Percentiles rank a stretch among this genome's conserved stretches.
phyloP scores from a whole-genome alignment of 2,113 vertebrate genomes.

The Ptilorrhoa leucosticta region DNA sequence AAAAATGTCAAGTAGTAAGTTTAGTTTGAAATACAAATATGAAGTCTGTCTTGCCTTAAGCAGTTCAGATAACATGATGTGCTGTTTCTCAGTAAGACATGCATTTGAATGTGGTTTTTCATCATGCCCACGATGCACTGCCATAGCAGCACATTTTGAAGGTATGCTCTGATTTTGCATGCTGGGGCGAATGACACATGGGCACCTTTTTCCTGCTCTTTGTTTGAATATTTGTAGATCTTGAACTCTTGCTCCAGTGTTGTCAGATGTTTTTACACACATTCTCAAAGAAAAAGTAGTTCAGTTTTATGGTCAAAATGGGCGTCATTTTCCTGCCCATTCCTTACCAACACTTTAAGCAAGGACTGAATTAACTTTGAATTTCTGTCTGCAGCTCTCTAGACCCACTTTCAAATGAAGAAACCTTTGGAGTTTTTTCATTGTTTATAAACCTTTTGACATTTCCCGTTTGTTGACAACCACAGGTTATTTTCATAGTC shows the following conservation, averaged over 20 bases:
- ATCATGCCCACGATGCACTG: not conserved
- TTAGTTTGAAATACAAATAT: not conserved
- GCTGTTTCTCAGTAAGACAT: not conserved
- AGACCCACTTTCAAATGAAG: not conserved
- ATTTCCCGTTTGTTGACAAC: not conserved
- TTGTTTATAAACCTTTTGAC: not conserved
- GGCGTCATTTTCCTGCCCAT: not conserved
- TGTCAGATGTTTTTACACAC: not conserved
- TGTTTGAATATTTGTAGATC: not conserved
- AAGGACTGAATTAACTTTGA: not conserved
- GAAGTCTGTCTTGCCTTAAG: not conserved
- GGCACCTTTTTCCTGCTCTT: not conserved
- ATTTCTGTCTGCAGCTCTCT: not conserved
- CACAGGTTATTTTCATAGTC: not conserved
- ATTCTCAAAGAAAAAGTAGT: not conserved
- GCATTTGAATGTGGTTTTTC: not conserved
- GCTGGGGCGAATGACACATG: fast-evolving
- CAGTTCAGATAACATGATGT: not conserved
- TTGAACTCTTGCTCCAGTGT: fast-evolving
- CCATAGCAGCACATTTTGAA: not conserved
- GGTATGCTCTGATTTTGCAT: not conserved
- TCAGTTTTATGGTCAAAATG: not conserved
- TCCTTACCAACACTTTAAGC: not conserved
- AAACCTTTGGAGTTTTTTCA: not conserved
- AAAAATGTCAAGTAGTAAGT: slow-evolving; percentile 6